Percentiles rank a stretch among this genome's conserved stretches.
Conservation (phyloP, 1,140 invertebrate species). For the Reticulitermes speratus region DNA sequence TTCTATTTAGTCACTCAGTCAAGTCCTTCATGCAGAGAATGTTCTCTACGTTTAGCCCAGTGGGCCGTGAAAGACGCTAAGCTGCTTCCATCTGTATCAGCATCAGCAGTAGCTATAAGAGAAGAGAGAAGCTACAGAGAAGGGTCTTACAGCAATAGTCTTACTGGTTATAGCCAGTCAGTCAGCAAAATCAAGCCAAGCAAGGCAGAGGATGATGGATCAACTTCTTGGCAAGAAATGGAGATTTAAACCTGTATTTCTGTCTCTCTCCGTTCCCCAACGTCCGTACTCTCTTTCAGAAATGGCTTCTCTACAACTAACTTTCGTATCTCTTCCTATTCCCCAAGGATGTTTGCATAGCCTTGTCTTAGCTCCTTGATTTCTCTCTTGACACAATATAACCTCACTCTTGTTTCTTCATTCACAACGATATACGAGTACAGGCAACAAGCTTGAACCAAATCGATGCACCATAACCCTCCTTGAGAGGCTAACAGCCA, state of each 20-base stretch:
- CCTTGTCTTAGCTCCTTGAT: background rate
- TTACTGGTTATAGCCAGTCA: background rate
- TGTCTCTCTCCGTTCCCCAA: background rate
- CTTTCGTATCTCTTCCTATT: background rate
- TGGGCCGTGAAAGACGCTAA: background rate
- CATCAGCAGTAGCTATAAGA: background rate
- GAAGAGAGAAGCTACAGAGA: background rate
- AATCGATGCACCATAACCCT: too few relatives aligned
- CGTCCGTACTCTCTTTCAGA: background rate
- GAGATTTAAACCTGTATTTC: background rate
- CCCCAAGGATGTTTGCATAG: background rate
- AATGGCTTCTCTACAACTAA: background rate
- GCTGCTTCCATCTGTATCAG: conserved; percentile 4
- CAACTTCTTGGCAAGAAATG: background rate
- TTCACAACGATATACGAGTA: background rate
- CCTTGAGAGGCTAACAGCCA: too few relatives aligned
- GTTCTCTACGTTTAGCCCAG: background rate
- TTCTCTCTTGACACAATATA: background rate
- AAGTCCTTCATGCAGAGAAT: background rate
- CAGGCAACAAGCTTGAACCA: background rate
- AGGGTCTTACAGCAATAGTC: background rate
- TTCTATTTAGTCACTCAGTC: background rate
- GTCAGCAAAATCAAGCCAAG: background rate
- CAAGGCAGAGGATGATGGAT: background rate
- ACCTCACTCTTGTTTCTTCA: background rate